Evolutionary conservation across 2,888 invertebrate species (phyloP).

Genomic region (Horisme vitalbata): DNA sequence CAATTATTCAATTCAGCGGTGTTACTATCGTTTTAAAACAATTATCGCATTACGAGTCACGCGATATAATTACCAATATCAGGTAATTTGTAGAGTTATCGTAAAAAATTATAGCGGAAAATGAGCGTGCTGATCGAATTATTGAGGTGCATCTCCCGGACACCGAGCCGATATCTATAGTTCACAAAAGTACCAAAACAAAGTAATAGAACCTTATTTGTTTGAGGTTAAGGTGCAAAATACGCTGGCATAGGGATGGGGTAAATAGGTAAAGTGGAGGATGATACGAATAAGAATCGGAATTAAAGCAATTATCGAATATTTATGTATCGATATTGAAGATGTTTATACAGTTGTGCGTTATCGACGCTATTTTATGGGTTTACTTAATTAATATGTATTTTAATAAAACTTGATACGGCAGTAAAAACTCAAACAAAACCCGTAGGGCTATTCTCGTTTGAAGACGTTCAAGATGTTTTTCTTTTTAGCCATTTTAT

Average conservation of each 20-base stretch:
- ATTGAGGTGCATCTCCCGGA: constrained; percentile 75
- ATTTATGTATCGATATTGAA: constrained; percentile 36
- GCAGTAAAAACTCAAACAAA: no score
- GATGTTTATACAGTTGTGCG: constrained; percentile 7
- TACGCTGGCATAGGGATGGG: constrained; percentile 16
- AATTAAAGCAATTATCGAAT: constrained; percentile 58
- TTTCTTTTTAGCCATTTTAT: no score
- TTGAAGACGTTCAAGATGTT: no score
- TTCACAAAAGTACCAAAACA: constrained; percentile 6
- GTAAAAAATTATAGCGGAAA: constrained; percentile 47
- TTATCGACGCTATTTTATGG: constrained; percentile 1
- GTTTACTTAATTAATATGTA: neutral
- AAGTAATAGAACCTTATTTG: constrained; percentile 21
- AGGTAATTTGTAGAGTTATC: constrained; percentile 27
- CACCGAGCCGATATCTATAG: constrained; percentile 44
- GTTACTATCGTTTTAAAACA: constrained; percentile 10
- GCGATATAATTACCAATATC: constrained; percentile 24
- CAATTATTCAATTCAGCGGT: constrained; percentile 12
- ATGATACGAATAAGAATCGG: constrained; percentile 55
- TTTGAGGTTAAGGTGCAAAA: constrained; percentile 32
- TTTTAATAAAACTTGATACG: no score
- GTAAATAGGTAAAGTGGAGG: constrained; percentile 38
- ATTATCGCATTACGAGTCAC: constrained; percentile 20
- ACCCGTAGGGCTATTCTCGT: no score
- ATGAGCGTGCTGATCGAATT: constrained; percentile 64